A percentile compares a stretch with the other conserved stretches of the same genome.
Evolutionary conservation across 2,113 vertebrate genomes (phyloP).

Genomic region (Vulpes ferrilata): DNA sequence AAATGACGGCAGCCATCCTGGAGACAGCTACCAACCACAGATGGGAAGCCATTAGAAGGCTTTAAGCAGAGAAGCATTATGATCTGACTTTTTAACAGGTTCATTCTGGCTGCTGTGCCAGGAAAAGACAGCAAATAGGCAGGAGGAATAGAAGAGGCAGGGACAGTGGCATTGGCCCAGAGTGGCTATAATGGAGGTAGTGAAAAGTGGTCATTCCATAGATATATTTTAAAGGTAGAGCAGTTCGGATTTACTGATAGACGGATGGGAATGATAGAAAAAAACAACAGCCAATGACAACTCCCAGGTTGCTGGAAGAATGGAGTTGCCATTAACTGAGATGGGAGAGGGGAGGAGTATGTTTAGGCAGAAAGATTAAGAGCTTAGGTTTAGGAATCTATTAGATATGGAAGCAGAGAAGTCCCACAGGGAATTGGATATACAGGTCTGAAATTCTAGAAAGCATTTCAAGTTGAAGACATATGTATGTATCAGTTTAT

Average conservation of each 20-base stretch:
- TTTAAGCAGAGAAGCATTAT: not conserved
- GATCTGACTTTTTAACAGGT: not conserved
- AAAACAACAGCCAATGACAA: not conserved
- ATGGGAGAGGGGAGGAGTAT: not conserved
- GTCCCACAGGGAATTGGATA: not conserved
- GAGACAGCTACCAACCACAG: not conserved
- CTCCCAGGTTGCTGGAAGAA: not conserved
- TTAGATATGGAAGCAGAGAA: not conserved
- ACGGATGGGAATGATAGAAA: not conserved
- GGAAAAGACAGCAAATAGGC: not conserved
- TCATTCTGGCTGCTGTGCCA: not conserved
- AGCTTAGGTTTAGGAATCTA: not conserved
- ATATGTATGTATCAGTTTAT: not conserved
- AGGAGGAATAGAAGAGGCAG: not conserved
- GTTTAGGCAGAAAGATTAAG: not conserved
- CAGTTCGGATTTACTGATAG: not conserved
- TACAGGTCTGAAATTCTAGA: not conserved
- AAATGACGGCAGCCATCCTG: not conserved
- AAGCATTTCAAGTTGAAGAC: not conserved
- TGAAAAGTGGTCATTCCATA: not conserved
- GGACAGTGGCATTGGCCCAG: not conserved
- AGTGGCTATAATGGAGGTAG: not conserved
- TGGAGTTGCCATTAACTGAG: not conserved
- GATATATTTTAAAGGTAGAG: not conserved
- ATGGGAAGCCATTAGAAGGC: not conserved